Percentiles rank a stretch among this genome's conserved stretches.
Conservation (phyloP, 2,888 invertebrate species). For the Sicus ferrugineus region DNA sequence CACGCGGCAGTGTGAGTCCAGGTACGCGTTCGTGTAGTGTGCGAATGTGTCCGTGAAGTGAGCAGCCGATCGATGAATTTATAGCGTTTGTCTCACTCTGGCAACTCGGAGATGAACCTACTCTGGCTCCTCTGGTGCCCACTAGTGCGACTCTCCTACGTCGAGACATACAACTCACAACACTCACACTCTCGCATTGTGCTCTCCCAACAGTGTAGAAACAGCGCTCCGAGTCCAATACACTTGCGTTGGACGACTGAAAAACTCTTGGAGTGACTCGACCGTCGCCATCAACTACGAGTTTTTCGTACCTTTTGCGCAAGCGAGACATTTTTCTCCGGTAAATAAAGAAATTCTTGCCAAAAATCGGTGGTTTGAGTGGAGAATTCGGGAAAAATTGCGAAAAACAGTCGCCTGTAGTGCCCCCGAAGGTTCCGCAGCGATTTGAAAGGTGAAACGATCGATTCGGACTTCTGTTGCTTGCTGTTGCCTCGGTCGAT, state of each 20-base stretch:
- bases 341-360: constrained; percentile 43
- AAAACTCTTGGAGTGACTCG: constrained; percentile 28
- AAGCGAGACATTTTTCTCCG: constrained; percentile 46
- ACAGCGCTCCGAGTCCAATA: constrained; percentile 22
- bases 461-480: constrained; percentile 7
- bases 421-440: neutral
- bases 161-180: constrained; percentile 35
- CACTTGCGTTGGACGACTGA: constrained; percentile 38
- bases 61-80: constrained; percentile 22
- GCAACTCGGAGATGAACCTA: neutral
- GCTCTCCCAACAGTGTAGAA: too few relatives aligned
- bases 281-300: constrained; percentile 53
- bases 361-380: constrained; percentile 18
- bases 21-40: too few relatives aligned
- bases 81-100: constrained; percentile 27
- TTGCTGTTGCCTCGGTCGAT: constrained; percentile 19
- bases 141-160: constrained; percentile 26
- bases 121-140: constrained; percentile 2
- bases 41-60: constrained; percentile 8
- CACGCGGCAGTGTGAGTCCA: neutral
- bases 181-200: constrained; percentile 11
- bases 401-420: constrained; percentile 23
- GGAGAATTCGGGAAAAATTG: constrained; percentile 14
- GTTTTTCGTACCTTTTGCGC: constrained; percentile 60
- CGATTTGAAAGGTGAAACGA: constrained; percentile 23